Base-by-base conservation (phyloP, 2,888 invertebrate genomes). In the Hirtodrosophila duncani region DNA sequence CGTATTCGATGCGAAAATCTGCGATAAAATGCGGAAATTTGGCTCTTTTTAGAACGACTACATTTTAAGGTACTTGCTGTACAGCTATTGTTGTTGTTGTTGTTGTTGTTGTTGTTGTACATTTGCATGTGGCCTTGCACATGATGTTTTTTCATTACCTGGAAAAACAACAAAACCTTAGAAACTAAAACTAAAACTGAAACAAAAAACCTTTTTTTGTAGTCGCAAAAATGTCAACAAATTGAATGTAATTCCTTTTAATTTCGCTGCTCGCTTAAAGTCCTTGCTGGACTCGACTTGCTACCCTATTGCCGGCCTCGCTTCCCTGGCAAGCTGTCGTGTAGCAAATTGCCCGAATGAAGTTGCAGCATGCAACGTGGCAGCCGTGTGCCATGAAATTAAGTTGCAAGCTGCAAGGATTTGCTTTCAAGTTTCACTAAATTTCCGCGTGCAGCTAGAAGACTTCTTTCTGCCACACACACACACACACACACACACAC, bases 351-450 rank as follows among this genome's bases (percentile, higher is more conserved):
- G 71, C 75, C 72, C 66, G 71, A 79, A 79, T 79, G 62, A 71
- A 67, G 71, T 59, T 70, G 67, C 75, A 44, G 41, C 67, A 66
- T 59, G 71, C 67, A 48, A 70, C 56, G 65, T 42, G 49, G 48
- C 58, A 57, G 62, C 55, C 63, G 63, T 80, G 62, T 71, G 71
- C 65, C 58, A 70, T 75, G 80, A 72, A 72, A 72, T 79, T 79
- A 72, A 72, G 77, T 72, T 79, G 72, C 72, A 72, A 79, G 80
- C 72, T 67, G 50, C 63, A 71, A n/a, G 72, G 72, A 72, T 72
- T 79, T 79, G 65, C 68, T 72, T 79, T 70, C 80, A 71, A 79
- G 65, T 75, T 79, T 62, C 53, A 55, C 68, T 65, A 65, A 79
- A 78, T 64, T 67, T 67, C n/a, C n/a, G n/a, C n/a, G n/a, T n/a